Percentiles rank a stretch among this genome's conserved stretches.
phyloP scores from a whole-genome alignment of 2,888 invertebrate species.

The Dione juno region DNA sequence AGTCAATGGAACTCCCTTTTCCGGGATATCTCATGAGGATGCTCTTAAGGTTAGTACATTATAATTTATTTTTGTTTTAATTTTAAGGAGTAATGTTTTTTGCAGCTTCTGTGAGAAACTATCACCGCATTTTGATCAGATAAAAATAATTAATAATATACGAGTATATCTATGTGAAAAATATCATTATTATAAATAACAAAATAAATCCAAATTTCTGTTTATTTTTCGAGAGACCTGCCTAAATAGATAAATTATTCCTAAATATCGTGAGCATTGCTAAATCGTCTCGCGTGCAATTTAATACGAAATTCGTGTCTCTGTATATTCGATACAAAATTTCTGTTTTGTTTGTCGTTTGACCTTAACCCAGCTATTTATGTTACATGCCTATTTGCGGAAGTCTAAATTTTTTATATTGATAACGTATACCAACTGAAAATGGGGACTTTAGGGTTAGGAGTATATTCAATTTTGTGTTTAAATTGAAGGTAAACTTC shows the following conservation, averaged over 20 bases:
- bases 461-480: constrained; percentile 2
- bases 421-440: constrained; percentile 18
- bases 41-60: constrained; percentile 90
- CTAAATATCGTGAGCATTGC: background rate
- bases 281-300: constrained; percentile 32
- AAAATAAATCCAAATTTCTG: background rate
- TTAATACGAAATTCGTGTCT: constrained; percentile 33
- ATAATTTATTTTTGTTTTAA: background rate
- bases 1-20: constrained; percentile 96
- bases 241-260: background rate
- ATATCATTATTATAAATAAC: background rate
- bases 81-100: background rate
- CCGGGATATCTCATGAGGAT: constrained; percentile 95
- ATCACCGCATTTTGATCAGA: too few species aligned
- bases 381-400: constrained; percentile 33
- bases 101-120: too few species aligned
- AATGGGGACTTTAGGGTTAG: constrained; percentile 2
- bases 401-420: constrained; percentile 28
- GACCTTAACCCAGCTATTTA: constrained; percentile 40
- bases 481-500: background rate
- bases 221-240: background rate
- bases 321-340: constrained; percentile 32
- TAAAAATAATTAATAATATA: too few species aligned
- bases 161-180: background rate
- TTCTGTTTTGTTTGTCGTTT: constrained; percentile 38